Evolutionary conservation across 2,113 vertebrate species (phyloP).

Genomic region (Rutilus rutilus): DNA sequence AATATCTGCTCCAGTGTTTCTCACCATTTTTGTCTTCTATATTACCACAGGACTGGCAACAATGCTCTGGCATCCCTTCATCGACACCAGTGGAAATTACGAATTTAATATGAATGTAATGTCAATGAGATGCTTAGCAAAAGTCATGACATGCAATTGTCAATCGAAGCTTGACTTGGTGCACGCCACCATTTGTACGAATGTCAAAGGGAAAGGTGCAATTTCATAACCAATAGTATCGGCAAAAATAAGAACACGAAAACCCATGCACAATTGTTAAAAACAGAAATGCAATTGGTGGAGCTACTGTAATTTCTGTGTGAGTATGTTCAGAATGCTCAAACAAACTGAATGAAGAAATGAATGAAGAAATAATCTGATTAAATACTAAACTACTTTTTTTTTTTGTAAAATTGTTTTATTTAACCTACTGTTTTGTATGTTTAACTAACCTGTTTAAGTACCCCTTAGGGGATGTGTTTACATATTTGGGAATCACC

Average conservation of each 20-base stretch:
- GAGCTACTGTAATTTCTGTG: background rate
- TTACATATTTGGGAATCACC: conserved; percentile 9
- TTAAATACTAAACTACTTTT: background rate
- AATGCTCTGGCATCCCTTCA: background rate
- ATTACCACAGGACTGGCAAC: background rate
- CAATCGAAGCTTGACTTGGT: background rate
- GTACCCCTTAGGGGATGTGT: background rate
- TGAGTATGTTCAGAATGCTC: background rate
- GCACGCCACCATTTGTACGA: background rate
- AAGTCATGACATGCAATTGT: background rate
- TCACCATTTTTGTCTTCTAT: background rate
- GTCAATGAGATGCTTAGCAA: background rate
- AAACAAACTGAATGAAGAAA: background rate
- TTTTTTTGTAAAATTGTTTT: background rate
- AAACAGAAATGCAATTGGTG: background rate
- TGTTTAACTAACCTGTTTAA: background rate
- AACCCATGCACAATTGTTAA: background rate
- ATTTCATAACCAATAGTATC: background rate
- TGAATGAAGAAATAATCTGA: background rate
- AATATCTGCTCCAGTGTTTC: conserved; percentile 14
- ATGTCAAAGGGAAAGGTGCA: background rate
- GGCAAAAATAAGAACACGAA: too few relatives aligned
- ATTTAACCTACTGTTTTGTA: background rate
- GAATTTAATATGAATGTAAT: too few relatives aligned
- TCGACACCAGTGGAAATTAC: background rate